A percentile compares a stretch with the other conserved stretches of the same genome.
Evolutionary conservation across 1,140 invertebrate genomes (phyloP).

Genomic region (Camponotus vicinus): DNA sequence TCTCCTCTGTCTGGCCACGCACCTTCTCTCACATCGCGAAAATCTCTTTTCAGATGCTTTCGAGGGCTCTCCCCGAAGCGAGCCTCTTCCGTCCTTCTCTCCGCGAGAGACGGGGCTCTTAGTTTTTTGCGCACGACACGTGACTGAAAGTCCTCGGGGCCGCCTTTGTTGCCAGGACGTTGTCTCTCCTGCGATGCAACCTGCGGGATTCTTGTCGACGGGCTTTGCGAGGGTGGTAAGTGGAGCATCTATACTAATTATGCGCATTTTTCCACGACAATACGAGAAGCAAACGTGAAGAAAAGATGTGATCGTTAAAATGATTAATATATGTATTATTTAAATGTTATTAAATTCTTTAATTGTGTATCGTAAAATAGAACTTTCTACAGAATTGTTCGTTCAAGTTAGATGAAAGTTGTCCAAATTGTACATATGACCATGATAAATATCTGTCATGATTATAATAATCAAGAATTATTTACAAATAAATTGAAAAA

Average conservation of each 20-base stretch:
- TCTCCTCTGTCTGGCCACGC: constrained; percentile 74
- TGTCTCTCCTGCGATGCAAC: constrained; percentile 28
- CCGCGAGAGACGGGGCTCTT: constrained; percentile 63
- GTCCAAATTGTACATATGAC: background rate
- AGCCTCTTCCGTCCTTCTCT: constrained; percentile 42
- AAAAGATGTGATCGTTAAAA: background rate
- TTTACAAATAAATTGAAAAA: background rate
- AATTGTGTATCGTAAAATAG: background rate
- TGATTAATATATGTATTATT: background rate
- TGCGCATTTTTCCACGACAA: constrained; percentile 1
- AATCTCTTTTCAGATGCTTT: constrained; percentile 80
- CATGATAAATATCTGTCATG: background rate
- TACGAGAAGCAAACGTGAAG: background rate
- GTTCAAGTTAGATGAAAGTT: background rate
- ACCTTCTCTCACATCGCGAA: constrained; percentile 68
- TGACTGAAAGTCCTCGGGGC: constrained; percentile 72
- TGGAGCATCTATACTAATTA: constrained; percentile 48
- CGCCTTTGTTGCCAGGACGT: constrained; percentile 60
- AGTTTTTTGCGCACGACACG: constrained; percentile 64
- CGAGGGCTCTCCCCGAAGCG: constrained; percentile 61
- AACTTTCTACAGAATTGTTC: background rate
- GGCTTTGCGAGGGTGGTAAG: constrained; percentile 19
- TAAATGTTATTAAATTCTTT: constrained; percentile 5
- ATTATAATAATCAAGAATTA: background rate
- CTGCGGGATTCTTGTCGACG: constrained; percentile 61